These are phyloP conservation scores for Dasypus novemcinctus DNA, from an alignment of 2,113 vertebrate species.

Conservation along the genomic window DNA sequence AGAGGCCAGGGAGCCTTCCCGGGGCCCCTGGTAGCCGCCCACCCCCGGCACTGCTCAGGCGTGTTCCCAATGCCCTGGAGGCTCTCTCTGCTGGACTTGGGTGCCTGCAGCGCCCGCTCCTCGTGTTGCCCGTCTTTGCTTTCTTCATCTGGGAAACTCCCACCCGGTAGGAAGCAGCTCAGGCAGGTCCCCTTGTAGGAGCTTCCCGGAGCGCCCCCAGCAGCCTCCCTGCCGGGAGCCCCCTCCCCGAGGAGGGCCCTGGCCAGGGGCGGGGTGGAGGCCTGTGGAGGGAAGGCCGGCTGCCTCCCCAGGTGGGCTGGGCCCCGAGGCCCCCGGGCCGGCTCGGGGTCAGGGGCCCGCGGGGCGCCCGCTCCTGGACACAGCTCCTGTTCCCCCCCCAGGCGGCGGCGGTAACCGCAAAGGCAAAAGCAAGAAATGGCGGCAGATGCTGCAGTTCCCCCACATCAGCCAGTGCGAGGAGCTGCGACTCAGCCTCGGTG, in stretches of 20 bases:
- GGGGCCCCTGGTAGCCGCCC: neutral
- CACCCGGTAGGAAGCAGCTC: neutral
- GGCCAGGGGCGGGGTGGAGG: neutral
- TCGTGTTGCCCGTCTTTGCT: neutral
- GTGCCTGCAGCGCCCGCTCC: neutral
- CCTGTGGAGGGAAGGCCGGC: neutral
- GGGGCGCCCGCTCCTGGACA: neutral
- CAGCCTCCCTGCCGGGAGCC: neutral
- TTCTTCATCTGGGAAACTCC: neutral
- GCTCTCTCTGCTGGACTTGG: neutral
- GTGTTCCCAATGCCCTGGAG: neutral
- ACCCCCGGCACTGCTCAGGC: neutral
- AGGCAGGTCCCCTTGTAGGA: neutral
- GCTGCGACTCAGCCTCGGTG: constrained; percentile 92
- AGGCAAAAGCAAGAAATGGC: constrained; percentile 99
- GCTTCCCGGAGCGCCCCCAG: neutral
- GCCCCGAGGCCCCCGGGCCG: neutral
- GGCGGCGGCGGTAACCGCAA: constrained; percentile 97
- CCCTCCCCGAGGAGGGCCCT: neutral
- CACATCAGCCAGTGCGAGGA: constrained; percentile 97
- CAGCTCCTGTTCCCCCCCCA: constrained; percentile 73
- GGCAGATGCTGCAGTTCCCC: constrained; percentile 99
- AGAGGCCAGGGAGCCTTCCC: neutral
- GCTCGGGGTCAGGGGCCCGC: neutral
- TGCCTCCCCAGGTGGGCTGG: neutral